Evolutionary conservation across 23 tunicate species (phyloP), one percentile per base, ranked within the genome.

Genomic region (Oikopleura albicans): DNA sequence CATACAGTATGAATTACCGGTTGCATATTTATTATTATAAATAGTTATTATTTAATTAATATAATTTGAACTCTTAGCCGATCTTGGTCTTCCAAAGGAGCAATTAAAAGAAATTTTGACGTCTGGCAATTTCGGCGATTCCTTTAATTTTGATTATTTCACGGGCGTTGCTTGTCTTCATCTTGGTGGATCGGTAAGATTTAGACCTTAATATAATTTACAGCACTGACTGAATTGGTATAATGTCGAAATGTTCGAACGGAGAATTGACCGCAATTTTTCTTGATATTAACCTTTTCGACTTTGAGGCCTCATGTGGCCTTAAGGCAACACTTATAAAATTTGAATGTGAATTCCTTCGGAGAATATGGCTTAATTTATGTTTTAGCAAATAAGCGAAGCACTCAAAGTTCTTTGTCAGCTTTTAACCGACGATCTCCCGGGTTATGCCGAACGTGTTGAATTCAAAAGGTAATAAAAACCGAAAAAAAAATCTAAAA

Each of bases 131-230:
- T 91, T 91, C 84, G 89, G 88, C 1, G 90, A 91, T 4, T 91
- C 87, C 63, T 66, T 91, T 40, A 91, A 91, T 84, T 89, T 89
- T 39, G 76, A 85, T 66, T 87, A 91, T 39, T 91, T 91, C 40
- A 87, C 89, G 40, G 89, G 91, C n/a, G 97, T 91, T 36, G 87
- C 97, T 0, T 91, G 97, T 88, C 87, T 89, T 83, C 97, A 91
- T 49, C 83, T 91, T 35, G 97, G 97, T 57, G 91, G 91, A 1
- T n/a, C 83, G 86, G 57, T 90, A 87, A 84, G 40, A 87, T 85
- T 0, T 8, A 40, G 1, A 28, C 39, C 33, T 41, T 12, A 83
- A 22, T 41, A 28, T 83, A 39, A 33, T 40, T 83, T 39, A 41
- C 79, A 83, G n/a, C 8, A 27, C n/a, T n/a, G 22, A 22, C n/a